Percentiles rank a stretch among this genome's conserved stretches.
Conservation (phyloP, 2,888 invertebrate genomes). For the Helobdella robusta region DNA sequence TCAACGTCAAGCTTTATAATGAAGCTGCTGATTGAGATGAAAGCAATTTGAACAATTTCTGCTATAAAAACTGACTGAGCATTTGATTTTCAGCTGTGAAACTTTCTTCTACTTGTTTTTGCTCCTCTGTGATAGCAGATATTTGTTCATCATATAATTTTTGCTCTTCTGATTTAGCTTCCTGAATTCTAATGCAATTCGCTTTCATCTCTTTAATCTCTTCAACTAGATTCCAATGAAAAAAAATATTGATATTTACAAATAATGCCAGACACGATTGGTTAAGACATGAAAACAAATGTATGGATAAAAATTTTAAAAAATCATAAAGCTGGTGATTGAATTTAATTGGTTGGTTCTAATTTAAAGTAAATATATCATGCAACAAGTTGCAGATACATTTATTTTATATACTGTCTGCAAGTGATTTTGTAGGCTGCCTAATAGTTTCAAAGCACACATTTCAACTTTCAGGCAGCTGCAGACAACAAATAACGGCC, state of each 20-base stretch:
- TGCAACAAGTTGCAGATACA: too few relatives aligned
- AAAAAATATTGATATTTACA: too few relatives aligned
- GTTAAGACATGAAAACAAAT: not conserved
- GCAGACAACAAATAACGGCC: too few relatives aligned
- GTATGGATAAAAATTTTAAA: not conserved
- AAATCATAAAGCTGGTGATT: not conserved
- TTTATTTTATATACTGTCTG: too few relatives aligned
- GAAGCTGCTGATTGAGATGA: too few relatives aligned
- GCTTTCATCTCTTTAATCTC: conserved; percentile 9
- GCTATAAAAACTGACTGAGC: conserved; percentile 1
- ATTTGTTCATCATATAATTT: conserved; percentile 2
- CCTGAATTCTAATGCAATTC: not conserved
- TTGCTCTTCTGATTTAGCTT: conserved; percentile 7
- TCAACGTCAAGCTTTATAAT: too few relatives aligned
- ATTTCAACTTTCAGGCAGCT: too few relatives aligned
- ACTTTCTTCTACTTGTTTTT: conserved; percentile 10
- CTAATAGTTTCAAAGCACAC: too few relatives aligned
- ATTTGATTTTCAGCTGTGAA: conserved; percentile 13
- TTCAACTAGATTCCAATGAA: not conserved
- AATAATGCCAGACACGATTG: not conserved
- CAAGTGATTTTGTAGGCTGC: too few relatives aligned
- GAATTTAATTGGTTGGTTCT: too few relatives aligned
- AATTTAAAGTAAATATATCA: too few relatives aligned
- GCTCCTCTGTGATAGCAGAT: conserved; percentile 16
- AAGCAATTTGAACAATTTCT: too few relatives aligned